A percentile compares a stretch with the other conserved stretches of the same genome.
Conservation (phyloP, 2,113 vertebrate species). For the Myanophis thanlyinensis region DNA sequence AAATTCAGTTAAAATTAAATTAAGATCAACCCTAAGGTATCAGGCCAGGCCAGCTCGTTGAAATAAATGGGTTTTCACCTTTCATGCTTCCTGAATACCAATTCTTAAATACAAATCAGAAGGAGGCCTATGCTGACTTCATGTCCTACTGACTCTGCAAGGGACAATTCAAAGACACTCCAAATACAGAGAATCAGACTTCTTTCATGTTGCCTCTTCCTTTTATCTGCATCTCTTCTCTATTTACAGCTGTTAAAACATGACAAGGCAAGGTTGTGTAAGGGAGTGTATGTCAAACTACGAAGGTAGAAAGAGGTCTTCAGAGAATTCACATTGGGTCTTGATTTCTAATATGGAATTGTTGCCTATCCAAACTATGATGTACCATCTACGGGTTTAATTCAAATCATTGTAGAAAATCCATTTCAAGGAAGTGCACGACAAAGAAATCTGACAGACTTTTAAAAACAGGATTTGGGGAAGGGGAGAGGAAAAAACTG, state of each 20-base stretch:
- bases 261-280: background rate
- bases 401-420: background rate
- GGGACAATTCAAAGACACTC: background rate
- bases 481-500: background rate
- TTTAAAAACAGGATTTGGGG: background rate
- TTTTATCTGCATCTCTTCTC: background rate
- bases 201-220: background rate
- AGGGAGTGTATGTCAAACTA: background rate
- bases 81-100: no score
- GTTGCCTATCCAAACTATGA: background rate
- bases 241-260: background rate
- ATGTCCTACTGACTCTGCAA: background rate
- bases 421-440: background rate
- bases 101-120: background rate
- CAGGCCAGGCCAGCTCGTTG: no score
- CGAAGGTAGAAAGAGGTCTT: background rate
- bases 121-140: background rate
- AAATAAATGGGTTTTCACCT: no score
- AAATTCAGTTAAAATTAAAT: no score
- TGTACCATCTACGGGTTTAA: background rate
- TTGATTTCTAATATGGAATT: background rate
- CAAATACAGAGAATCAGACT: background rate
- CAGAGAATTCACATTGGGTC: background rate
- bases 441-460: background rate
- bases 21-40: no score